Conservation (phyloP, 2,888 invertebrate genomes). For the Pilophorus perplexus region DNA sequence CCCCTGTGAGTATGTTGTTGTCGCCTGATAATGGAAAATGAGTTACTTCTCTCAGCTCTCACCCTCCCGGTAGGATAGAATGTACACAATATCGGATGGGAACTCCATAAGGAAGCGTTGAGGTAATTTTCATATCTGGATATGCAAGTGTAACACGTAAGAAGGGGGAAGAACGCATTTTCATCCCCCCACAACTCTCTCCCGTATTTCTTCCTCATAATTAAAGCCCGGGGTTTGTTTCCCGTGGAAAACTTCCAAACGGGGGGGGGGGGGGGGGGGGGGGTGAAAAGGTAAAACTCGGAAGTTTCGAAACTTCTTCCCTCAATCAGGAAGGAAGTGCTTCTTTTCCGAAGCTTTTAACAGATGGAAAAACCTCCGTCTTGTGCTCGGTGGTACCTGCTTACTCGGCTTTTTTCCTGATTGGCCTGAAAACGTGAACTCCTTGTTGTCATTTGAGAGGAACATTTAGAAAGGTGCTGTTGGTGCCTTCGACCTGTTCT, state of each 20-base stretch:
- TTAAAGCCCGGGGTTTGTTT: slow-evolving; percentile 33
- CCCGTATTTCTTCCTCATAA: slow-evolving; percentile 34
- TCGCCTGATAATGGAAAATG: slow-evolving; percentile 15
- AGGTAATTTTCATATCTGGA: slow-evolving; percentile 38
- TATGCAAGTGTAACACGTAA: neutral
- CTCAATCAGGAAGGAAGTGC: slow-evolving; percentile 12
- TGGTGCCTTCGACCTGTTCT: too few relatives aligned
- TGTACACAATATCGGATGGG: slow-evolving; percentile 33
- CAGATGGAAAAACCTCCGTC: slow-evolving; percentile 31
- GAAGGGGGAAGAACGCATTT: neutral
- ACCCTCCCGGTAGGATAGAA: neutral
- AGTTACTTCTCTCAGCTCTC: slow-evolving; percentile 2
- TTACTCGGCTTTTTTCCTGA: too few relatives aligned
- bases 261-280: neutral
- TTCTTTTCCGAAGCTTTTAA: slow-evolving; percentile 26
- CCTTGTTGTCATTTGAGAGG: too few relatives aligned
- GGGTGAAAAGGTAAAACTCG: slow-evolving; percentile 22
- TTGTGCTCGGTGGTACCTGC: too few relatives aligned
- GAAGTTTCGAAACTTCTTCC: slow-evolving; percentile 14
- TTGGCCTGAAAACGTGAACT: too few relatives aligned
- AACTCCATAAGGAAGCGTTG: slow-evolving; percentile 26
- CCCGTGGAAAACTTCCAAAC: slow-evolving; percentile 21
- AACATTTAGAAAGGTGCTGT: too few relatives aligned
- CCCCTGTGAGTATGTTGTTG: neutral
- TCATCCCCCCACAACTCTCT: too few relatives aligned